Percentiles rank a stretch among this genome's conserved stretches.
Conservation (phyloP, 2,797 vertebrate genomes). For the Atherinosoma microstoma region DNA sequence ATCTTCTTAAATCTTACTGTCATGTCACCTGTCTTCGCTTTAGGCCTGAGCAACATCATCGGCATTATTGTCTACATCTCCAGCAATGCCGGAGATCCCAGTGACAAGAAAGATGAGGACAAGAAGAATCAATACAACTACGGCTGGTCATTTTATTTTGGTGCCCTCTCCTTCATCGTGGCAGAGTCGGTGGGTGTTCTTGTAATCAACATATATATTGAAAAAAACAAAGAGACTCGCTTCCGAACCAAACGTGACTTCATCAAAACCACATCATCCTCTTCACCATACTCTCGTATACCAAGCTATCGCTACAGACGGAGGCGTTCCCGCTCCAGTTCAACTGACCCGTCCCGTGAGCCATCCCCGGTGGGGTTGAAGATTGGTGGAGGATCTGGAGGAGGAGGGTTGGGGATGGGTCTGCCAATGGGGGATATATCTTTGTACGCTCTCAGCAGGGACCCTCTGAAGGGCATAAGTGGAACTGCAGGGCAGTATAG, state of each 20-base stretch:
- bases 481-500: constrained; percentile 88
- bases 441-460: constrained; percentile 91
- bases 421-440: constrained; percentile 93
- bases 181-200: constrained; percentile 94
- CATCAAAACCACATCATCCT: constrained; percentile 88
- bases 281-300: constrained; percentile 92
- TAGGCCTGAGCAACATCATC: constrained; percentile 96
- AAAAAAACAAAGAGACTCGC: constrained; percentile 94
- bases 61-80: constrained; percentile 99
- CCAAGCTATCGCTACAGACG: constrained; percentile 92
- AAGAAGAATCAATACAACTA: constrained; percentile 96
- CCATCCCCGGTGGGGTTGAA: constrained; percentile 90
- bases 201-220: constrained; percentile 96
- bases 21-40: neutral
- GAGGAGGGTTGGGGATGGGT: constrained; percentile 63
- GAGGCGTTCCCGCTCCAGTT: constrained; percentile 91
- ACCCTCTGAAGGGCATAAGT: constrained; percentile 85
- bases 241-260: constrained; percentile 88
- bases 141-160: constrained; percentile 98
- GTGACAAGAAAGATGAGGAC: constrained; percentile 95
- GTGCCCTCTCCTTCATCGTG: constrained; percentile 96
- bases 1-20: neutral
- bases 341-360: constrained; percentile 91
- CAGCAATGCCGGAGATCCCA: constrained; percentile 94
- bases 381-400: constrained; percentile 72